phyloP scores from a whole-genome alignment of 2,113 vertebrate species.

The Corythaixoides concolor region DNA sequence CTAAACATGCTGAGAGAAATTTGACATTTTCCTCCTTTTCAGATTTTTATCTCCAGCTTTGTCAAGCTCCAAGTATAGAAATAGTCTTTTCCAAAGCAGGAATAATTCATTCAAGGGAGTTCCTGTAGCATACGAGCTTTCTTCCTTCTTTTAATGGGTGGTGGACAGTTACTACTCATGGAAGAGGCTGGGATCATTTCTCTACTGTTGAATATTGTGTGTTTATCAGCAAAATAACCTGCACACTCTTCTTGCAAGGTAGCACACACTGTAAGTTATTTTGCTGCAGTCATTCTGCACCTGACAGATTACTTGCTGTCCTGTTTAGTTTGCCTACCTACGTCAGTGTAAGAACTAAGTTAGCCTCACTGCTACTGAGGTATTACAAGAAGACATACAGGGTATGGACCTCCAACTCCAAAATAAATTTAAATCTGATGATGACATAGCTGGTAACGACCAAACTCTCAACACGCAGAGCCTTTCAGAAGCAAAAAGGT shows the following conservation, averaged over 20 bases:
- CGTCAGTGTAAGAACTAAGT: background rate
- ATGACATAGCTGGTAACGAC: background rate
- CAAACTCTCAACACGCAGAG: background rate
- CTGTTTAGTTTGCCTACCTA: background rate
- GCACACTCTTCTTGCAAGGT: background rate
- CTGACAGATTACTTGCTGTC: background rate
- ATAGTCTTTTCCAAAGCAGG: background rate
- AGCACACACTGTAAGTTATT: background rate
- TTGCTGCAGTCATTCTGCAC: background rate
- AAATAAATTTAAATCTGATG: background rate
- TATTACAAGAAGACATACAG: background rate
- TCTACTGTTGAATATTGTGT: background rate
- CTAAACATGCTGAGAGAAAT: background rate
- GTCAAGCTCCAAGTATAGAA: background rate
- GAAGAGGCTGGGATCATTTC: background rate
- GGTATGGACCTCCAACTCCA: background rate
- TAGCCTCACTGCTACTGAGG: background rate
- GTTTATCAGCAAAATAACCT: background rate
- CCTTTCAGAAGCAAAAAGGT: background rate
- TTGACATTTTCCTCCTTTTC: background rate
- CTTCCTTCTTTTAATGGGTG: background rate
- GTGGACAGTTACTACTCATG: background rate
- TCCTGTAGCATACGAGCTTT: background rate
- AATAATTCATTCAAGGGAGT: background rate
- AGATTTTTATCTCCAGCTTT: background rate